Evolutionary conservation across 1,140 invertebrate species (phyloP), one percentile per base, ranked within the genome.

Genomic region (Papilio aristodemus): DNA sequence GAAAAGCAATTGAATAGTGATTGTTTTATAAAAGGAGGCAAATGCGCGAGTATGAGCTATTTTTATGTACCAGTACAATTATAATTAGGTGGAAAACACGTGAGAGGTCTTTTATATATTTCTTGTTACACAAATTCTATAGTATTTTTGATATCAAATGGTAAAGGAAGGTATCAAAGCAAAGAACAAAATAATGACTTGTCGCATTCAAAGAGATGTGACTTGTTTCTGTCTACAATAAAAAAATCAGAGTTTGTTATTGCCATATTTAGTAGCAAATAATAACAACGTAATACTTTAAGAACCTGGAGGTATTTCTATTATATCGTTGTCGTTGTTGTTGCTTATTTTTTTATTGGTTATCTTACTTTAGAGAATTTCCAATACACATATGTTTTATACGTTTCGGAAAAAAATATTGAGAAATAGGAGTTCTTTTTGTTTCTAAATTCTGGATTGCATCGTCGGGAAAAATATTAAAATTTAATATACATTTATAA

Each of bases 221-320:
- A 63, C 37, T 37, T 41, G 37, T 41, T 63, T 25, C 19, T 54
- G 10, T 9, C 9, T 54, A 54, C 46, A 54, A 54, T 54, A 54
- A 22, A 22, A n/a, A 54, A 54, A 54, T 54, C 19, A 54, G 46
- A 54, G 19, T 54, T 54, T 54, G 19, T 54, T 54, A 54, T 54
- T 54, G 19, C 46, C 3, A 9, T 54, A 54, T 25, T 54, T 22
- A 54, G 46, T 54, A 54, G 8, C 46, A 54, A 54, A 54, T 54
- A 54, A 54, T 54, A 17, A 10, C 46, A 19, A 54, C 11, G 46
- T 54, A 54, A 54, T 54, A 54, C 46, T 54, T 54, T 54, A 54
- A 54, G 8, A 13, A 54, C 9, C 46, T 54, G 46, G 22, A 19
- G 46, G 46, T 11, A 19, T 4, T 9, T 54, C 46, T 54, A 54